phyloP scores from a whole-genome alignment of 2,113 vertebrate genomes.

The Boulengeromyrus knoepffleri region DNA sequence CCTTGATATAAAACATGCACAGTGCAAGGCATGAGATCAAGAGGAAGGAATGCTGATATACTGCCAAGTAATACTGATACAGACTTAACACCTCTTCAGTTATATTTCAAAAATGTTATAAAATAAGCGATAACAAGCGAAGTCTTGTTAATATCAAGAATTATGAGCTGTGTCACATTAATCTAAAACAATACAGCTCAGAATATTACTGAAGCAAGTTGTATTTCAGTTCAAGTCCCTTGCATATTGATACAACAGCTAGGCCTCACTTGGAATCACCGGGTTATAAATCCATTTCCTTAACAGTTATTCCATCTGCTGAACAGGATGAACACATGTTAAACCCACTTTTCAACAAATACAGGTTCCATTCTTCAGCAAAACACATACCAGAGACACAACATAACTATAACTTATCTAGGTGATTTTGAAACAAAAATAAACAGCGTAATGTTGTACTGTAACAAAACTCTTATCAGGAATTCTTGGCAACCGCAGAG shows the following conservation, averaged over 20 bases:
- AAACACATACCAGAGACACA: not conserved
- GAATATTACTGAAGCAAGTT: not conserved
- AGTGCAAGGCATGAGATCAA: not conserved
- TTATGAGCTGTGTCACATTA: not conserved
- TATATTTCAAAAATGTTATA: not conserved
- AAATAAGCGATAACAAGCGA: not conserved
- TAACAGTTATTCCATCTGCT: not conserved
- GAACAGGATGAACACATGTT: not conserved
- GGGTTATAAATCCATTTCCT: conserved; percentile 18
- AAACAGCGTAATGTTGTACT: not conserved
- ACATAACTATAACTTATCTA: not conserved
- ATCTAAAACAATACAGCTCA: not conserved
- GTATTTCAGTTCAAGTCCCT: not conserved
- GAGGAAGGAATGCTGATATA: not conserved
- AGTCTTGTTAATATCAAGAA: not conserved
- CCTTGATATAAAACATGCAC: not conserved
- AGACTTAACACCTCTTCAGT: not conserved
- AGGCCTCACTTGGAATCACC: not conserved
- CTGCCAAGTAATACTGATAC: not conserved
- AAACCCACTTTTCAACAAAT: not conserved
- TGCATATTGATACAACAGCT: not conserved
- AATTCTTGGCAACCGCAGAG: not conserved
- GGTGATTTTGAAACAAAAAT: not conserved
- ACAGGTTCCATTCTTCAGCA: not conserved
- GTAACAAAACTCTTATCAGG: not conserved